These are phyloP conservation scores for Muscidifurax raptorellus DNA, from an alignment of 1,140 invertebrate genomes.

Conservation along the genomic window DNA sequence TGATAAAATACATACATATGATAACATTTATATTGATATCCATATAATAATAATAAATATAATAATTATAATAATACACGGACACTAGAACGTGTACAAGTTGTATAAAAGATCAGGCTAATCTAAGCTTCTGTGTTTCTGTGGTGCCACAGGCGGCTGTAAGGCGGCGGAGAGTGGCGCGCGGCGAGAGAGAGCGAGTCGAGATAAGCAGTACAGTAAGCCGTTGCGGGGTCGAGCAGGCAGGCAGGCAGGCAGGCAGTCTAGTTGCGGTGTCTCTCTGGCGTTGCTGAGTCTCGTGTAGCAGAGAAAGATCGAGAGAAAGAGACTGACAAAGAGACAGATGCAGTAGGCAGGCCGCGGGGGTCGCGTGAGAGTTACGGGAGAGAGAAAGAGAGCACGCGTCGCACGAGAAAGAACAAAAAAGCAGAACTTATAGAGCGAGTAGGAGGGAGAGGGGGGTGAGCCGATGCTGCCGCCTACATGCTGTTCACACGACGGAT, in stretches of 20 bases:
- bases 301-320: slow-evolving; percentile 40
- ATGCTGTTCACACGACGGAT: slow-evolving; percentile 31
- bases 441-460: slow-evolving; percentile 15
- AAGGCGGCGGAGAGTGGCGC: slow-evolving; percentile 74
- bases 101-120: slow-evolving; percentile 60
- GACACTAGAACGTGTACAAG: slow-evolving; percentile 56
- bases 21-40: neutral
- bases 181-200: slow-evolving; percentile 66
- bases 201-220: slow-evolving; percentile 70
- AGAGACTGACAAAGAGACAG: slow-evolving; percentile 32
- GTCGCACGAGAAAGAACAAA: slow-evolving; percentile 11
- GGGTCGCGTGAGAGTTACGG: slow-evolving; percentile 21
- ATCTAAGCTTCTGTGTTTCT: slow-evolving; percentile 72
- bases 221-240: slow-evolving; percentile 61
- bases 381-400: slow-evolving; percentile 32
- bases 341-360: neutral
- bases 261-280: slow-evolving; percentile 53
- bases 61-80: slow-evolving; percentile 51
- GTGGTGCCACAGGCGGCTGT: slow-evolving; percentile 76
- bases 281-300: slow-evolving; percentile 41
- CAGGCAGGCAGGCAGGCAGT: slow-evolving; percentile 54
- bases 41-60: slow-evolving; percentile 22
- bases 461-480: slow-evolving; percentile 22
- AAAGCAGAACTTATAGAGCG: neutral
- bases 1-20: neutral